Conservation (phyloP, 2,888 invertebrate species). For the Glomeris marginata region DNA sequence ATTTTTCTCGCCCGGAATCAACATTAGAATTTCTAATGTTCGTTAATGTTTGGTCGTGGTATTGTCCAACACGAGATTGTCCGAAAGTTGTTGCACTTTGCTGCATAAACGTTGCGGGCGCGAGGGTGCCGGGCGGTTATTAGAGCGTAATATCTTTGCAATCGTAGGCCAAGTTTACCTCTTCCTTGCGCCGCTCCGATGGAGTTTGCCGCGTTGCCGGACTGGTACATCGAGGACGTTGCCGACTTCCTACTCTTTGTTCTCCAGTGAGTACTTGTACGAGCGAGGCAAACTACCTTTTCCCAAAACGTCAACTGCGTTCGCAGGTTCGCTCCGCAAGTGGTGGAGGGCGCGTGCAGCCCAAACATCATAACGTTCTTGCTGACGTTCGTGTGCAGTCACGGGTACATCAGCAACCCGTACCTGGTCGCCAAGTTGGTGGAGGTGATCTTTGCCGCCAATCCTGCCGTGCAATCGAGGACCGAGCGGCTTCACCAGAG, state of each 20-base stretch:
- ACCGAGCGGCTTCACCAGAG: slow-evolving; percentile 44
- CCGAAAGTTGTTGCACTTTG: not conserved
- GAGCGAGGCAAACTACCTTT: too few relatives aligned
- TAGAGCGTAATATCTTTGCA: too few relatives aligned
- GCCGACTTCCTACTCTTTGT: slow-evolving; percentile 89
- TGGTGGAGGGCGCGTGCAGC: slow-evolving; percentile 60
- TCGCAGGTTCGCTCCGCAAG: slow-evolving; percentile 55
- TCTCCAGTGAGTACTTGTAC: slow-evolving; percentile 58
- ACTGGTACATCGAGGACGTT: slow-evolving; percentile 93
- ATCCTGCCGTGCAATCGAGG: slow-evolving; percentile 36
- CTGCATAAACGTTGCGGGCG: too few relatives aligned
- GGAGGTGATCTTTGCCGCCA: slow-evolving; percentile 50
- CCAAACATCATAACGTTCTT: slow-evolving; percentile 76
- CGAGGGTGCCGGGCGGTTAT: too few relatives aligned
- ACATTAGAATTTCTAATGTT: too few relatives aligned
- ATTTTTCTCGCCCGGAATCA: too few relatives aligned
- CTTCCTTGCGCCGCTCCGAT: slow-evolving; percentile 43
- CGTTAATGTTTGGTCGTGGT: too few relatives aligned
- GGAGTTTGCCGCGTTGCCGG: slow-evolving; percentile 79
- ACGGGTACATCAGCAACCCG: slow-evolving; percentile 84
- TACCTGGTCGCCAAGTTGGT: slow-evolving; percentile 93
- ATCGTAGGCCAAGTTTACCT: slow-evolving; percentile 35
- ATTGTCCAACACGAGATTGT: too few relatives aligned
- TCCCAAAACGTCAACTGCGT: too few relatives aligned
- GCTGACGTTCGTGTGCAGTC: slow-evolving; percentile 74